These are phyloP conservation scores for Sylvilagus floridanus DNA, from an alignment of 2,797 vertebrate species.

Conservation along the genomic window DNA sequence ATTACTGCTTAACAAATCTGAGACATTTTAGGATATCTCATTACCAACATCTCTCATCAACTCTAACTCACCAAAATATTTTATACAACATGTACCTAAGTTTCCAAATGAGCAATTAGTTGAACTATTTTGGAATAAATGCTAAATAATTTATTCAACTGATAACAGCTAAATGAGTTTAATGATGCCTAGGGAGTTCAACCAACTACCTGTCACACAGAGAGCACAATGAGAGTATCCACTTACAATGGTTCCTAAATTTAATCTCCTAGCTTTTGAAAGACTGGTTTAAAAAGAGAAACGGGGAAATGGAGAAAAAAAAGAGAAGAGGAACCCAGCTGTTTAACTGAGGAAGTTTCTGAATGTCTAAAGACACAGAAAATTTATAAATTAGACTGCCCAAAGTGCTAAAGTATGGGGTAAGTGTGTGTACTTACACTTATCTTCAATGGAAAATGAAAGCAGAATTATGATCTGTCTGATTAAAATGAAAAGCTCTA, in stretches of 20 bases:
- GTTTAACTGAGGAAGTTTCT: slow-evolving; percentile 33
- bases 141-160: slow-evolving; percentile 43
- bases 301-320: background rate
- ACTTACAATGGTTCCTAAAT: slow-evolving; percentile 10
- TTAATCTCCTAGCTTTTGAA: background rate
- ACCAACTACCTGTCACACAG: background rate
- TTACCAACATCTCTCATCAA: slow-evolving; percentile 11
- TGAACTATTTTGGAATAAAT: slow-evolving; percentile 45
- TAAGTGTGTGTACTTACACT: background rate
- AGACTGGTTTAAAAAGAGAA: background rate
- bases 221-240: background rate
- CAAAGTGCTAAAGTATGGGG: background rate
- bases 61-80: slow-evolving; percentile 34
- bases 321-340: background rate
- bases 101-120: slow-evolving; percentile 22
- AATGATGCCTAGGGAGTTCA: slow-evolving; percentile 31
- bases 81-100: slow-evolving; percentile 3
- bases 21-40: slow-evolving; percentile 13
- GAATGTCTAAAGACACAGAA: background rate
- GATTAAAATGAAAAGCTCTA: background rate
- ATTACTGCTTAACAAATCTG: slow-evolving; percentile 48
- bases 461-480: background rate
- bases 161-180: slow-evolving; percentile 51
- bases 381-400: background rate
- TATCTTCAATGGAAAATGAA: slow-evolving; percentile 36